Conservation (phyloP, 2,888 invertebrate genomes). For the Andrena fulva region DNA sequence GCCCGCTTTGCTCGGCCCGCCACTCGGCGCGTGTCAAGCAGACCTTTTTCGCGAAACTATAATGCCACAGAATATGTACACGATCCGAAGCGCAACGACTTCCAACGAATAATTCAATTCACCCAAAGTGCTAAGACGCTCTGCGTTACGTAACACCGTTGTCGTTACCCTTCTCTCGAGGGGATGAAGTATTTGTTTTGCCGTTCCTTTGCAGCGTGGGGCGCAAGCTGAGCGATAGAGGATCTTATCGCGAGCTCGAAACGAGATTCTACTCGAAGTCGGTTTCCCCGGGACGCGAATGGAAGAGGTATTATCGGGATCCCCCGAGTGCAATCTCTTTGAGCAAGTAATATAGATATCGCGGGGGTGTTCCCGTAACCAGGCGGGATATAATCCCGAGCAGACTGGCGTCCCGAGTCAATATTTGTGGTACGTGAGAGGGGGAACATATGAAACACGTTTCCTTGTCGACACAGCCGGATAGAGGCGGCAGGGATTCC, state of each 20-base stretch:
- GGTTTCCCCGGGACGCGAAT: conserved; percentile 3
- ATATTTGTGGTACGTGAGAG: conserved; percentile 65
- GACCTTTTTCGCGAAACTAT: too few relatives aligned
- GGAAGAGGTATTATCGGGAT: conserved; percentile 36
- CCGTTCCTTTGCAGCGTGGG: too few relatives aligned
- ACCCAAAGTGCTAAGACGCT: too few relatives aligned
- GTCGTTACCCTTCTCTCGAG: neutral
- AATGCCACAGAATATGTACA: too few relatives aligned
- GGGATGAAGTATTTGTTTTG: neutral
- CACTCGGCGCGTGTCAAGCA: neutral
- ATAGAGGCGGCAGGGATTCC: conserved; percentile 7
- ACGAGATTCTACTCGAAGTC: conserved; percentile 13
- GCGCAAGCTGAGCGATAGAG: neutral
- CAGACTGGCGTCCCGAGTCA: conserved; percentile 63
- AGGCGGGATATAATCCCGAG: conserved; percentile 66
- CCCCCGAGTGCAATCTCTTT: conserved; percentile 52
- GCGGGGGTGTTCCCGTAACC: conserved; percentile 43
- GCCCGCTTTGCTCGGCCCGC: conserved; percentile 3
- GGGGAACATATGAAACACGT: conserved; percentile 47
- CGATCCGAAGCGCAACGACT: too few relatives aligned
- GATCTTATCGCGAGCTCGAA: conserved; percentile 1
- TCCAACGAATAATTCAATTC: too few relatives aligned
- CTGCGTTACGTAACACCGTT: too few relatives aligned
- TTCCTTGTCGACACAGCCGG: conserved; percentile 29
- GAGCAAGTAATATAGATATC: conserved; percentile 36